Percentiles rank a stretch among this genome's conserved stretches.
Conservation (phyloP, 2,113 vertebrate genomes). For the Labeo catla region DNA sequence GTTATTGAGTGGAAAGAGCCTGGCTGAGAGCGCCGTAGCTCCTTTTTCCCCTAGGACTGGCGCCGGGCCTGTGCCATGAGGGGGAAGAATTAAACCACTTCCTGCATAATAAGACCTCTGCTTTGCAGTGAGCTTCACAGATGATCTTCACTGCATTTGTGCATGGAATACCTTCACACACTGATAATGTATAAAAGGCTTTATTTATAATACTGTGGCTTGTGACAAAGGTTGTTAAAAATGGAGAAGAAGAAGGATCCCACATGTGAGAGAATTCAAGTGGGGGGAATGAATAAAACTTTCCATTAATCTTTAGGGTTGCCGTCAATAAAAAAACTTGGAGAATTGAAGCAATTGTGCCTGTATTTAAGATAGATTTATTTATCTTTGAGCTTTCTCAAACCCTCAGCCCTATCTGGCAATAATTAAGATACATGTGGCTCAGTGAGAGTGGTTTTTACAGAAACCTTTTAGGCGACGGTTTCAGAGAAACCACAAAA, state of each 20-base stretch:
- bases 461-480: constrained; percentile 57
- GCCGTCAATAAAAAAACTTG: constrained; percentile 6
- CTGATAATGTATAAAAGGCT: background rate
- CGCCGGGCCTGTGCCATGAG: constrained; percentile 37
- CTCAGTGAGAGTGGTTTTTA: constrained; percentile 69
- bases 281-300: constrained; percentile 36
- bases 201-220: background rate
- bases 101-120: constrained; percentile 52
- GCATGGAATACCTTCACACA: background rate
- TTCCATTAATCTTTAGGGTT: constrained; percentile 22
- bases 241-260: constrained; percentile 1
- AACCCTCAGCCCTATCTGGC: constrained; percentile 62
- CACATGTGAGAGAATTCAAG: background rate
- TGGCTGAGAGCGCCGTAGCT: constrained; percentile 27
- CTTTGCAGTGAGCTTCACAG: constrained; percentile 31
- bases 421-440: constrained; percentile 69
- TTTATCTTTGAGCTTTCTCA: constrained; percentile 53
- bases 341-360: constrained; percentile 42
- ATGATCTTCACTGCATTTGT: constrained; percentile 8
- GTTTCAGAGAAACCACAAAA: constrained; percentile 50
- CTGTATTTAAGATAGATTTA: constrained; percentile 56
- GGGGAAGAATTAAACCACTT: constrained; percentile 55
- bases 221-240: background rate
- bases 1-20: constrained; percentile 59
- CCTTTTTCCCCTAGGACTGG: constrained; percentile 49